Evolutionary conservation across 2,113 vertebrate genomes (phyloP).

Genomic region (Gambusia affinis): DNA sequence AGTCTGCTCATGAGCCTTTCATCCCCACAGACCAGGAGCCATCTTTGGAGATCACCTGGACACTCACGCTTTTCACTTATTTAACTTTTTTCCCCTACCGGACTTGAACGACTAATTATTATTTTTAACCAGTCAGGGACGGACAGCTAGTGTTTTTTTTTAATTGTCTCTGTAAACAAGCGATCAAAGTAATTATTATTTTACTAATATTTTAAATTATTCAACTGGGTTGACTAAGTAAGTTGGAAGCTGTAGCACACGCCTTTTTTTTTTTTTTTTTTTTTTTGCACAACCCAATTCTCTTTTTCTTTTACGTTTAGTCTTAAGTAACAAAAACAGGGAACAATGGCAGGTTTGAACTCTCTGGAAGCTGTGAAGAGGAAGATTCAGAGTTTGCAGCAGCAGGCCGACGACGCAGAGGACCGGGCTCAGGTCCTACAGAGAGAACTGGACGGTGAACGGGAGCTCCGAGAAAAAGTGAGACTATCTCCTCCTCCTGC

Average conservation of each 20-base stretch:
- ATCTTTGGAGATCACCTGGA: slow-evolving; percentile 55
- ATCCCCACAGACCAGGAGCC: slow-evolving; percentile 44
- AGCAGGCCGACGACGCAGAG: slow-evolving; percentile 95
- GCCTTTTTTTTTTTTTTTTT: slow-evolving; percentile 9
- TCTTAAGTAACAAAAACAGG: slow-evolving; percentile 38
- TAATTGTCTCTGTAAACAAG: neutral
- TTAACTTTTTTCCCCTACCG: slow-evolving; percentile 46
- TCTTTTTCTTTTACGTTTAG: slow-evolving; percentile 30
- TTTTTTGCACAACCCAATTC: slow-evolving; percentile 44
- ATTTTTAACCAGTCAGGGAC: slow-evolving; percentile 39
- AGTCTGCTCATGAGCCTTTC: slow-evolving; percentile 31
- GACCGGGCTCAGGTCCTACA: slow-evolving; percentile 90
- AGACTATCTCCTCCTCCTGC: slow-evolving; percentile 67
- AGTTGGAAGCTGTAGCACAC: slow-evolving; percentile 14
- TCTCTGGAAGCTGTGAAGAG: slow-evolving; percentile 96
- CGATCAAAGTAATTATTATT: slow-evolving; percentile 9
- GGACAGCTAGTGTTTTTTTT: slow-evolving; percentile 16
- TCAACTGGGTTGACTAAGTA: slow-evolving; percentile 21
- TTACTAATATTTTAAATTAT: neutral
- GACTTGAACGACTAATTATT: slow-evolving; percentile 53
- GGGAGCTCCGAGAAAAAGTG: slow-evolving; percentile 94
- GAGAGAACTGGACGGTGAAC: slow-evolving; percentile 92
- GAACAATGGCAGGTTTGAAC: slow-evolving; percentile 88
- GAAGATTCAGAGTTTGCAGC: slow-evolving; percentile 97
- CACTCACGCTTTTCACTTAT: slow-evolving; percentile 44